Conservation (phyloP, 2,888 invertebrate genomes). For the Phragmatobia fuliginosa region DNA sequence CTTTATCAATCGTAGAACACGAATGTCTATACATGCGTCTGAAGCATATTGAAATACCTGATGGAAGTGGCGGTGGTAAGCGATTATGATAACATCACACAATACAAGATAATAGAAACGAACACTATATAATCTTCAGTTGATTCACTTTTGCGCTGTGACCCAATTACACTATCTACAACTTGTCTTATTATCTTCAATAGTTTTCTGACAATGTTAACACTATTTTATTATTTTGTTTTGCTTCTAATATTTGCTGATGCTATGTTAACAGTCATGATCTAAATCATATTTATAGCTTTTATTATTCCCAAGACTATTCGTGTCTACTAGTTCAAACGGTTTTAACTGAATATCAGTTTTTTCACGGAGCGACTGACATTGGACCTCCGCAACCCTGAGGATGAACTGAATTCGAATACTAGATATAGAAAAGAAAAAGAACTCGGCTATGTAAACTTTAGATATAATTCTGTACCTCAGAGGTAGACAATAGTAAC, state of each 20-base stretch:
- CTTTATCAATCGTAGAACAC: slow-evolving; percentile 59
- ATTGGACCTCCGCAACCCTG: no score
- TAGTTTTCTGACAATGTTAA: background rate
- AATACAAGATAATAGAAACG: background rate
- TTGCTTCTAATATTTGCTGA: background rate
- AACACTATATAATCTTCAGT: background rate
- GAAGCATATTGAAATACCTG: slow-evolving; percentile 70
- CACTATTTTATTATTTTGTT: background rate
- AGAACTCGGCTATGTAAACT: no score
- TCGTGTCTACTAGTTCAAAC: no score
- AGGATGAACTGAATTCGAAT: no score
- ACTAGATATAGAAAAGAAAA: no score
- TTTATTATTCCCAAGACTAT: no score
- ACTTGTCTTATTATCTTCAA: background rate
- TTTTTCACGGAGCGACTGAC: no score
- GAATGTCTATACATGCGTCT: slow-evolving; percentile 74
- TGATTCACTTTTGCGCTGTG: background rate
- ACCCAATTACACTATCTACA: background rate
- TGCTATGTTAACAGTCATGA: background rate
- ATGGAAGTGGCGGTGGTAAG: slow-evolving; percentile 60
- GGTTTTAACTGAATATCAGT: no score
- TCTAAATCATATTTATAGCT: no score
- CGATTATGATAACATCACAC: background rate
- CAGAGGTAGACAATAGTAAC: no score
- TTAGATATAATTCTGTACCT: no score